Percentiles rank a stretch among this genome's conserved stretches.
These are phyloP conservation scores for Ascidia mentula DNA, from an alignment of 23 tunicate species.

Conservation along the genomic window DNA sequence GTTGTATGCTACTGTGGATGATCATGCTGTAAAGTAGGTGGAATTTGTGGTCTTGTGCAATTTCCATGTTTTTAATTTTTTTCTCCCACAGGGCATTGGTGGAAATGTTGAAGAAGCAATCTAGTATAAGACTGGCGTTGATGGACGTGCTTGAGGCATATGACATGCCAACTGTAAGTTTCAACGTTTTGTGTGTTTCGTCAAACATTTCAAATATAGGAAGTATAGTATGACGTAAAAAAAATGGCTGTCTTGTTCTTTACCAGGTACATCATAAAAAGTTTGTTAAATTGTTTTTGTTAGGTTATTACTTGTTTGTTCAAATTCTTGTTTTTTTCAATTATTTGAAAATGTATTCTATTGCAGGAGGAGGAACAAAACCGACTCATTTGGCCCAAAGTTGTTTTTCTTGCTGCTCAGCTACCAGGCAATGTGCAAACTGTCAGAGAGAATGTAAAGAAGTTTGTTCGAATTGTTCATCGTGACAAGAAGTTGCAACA, in stretches of 20 bases:
- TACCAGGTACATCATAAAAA: not conserved
- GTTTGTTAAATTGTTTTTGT: not conserved
- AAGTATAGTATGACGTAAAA: no score
- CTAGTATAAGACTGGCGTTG: slow-evolving; percentile 34
- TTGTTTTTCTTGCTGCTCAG: slow-evolving; percentile 48
- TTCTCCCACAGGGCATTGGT: slow-evolving; percentile 43
- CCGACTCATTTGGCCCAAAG: slow-evolving; percentile 38
- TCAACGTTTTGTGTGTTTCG: not conserved
- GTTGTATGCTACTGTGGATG: slow-evolving; percentile 69
- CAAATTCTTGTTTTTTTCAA: not conserved
- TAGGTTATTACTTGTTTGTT: not conserved
- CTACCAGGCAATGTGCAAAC: slow-evolving; percentile 58
- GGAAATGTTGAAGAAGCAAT: slow-evolving; percentile 83
- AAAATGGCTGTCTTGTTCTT: no score
- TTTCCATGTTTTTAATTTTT: not conserved
- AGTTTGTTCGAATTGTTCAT: slow-evolving; percentile 41
- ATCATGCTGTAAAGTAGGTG: slow-evolving; percentile 59
- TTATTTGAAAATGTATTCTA: not conserved
- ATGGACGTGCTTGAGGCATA: slow-evolving; percentile 53
- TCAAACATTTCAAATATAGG: not conserved
- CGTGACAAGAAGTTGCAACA: slow-evolving; percentile 54
- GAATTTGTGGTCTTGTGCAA: not conserved
- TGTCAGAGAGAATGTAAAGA: slow-evolving; percentile 51
- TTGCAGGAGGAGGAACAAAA: slow-evolving; percentile 49
- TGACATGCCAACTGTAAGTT: slow-evolving; percentile 47